Evolutionary conservation across 2,888 invertebrate genomes (phyloP), one percentile per base, ranked within the genome.

Genomic region (Hermaeophaga mercurialis): DNA sequence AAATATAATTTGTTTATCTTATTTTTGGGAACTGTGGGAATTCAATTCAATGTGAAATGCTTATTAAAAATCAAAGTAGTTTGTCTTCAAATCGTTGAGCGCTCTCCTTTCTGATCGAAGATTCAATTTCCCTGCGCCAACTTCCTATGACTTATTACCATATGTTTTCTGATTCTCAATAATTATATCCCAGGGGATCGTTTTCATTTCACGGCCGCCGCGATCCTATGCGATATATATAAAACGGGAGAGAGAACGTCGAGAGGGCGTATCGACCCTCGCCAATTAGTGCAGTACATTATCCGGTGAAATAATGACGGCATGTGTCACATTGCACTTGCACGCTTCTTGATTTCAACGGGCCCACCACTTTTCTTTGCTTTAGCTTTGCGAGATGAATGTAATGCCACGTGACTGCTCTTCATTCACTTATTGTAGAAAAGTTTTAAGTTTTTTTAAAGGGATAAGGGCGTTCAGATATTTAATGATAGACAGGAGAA

Each of bases 321-420:
- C 75, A 74, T 74, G 75, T 76, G 75, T 76, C 75, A 73, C 71
- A 70, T 74, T 74, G 73, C 73, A 76, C 75, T 75, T 75, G 75
- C 73, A 74, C 71, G 73, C 72, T 73, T 69, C 70, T 73, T 71
- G 71, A 72, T 70, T 68, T 66, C 64, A 14, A 43, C 22, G 61
- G 64, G 63, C 60, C 65, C 65, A 64, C 49, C 57, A 48, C 39
- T 61, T 52, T 61, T 57, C 59, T 47, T 34, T 49, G 41, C 44
- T 46, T 33, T 17, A 36, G 15, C 9, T 17, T 36, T 33, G 9
- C 9, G 28, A 36, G 15, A 9, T 17, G 36, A 17, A 36, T 36
- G 36, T 36, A 43, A 14, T 38, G 63, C 48, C 63, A 64, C 63
- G 63, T 64, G 63, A 64, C 47, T 55, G 36, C 56, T 54, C 57